Evolutionary conservation across 2,888 invertebrate species (phyloP).

Genomic region (Lepetodrilus schrolli): DNA sequence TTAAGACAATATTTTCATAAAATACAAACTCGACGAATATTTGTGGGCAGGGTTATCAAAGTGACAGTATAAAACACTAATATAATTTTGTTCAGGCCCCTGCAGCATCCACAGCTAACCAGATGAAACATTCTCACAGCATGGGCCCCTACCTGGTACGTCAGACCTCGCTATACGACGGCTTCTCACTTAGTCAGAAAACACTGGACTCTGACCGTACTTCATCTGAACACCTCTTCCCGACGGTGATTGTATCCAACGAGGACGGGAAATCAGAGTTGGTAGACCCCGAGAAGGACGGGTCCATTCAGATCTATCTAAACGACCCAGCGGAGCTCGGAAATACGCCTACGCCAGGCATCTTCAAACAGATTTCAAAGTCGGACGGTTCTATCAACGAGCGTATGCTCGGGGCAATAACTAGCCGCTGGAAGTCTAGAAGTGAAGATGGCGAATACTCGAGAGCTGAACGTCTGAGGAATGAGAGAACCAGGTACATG

Average conservation of each 20-base stretch:
- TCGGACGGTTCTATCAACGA: background rate
- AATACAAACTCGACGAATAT: too few relatives aligned
- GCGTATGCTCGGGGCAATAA: background rate
- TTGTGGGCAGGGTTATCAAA: too few relatives aligned
- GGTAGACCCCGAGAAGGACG: background rate
- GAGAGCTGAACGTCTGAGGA: background rate
- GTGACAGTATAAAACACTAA: too few relatives aligned
- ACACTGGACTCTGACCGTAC: background rate
- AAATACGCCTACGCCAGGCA: too few relatives aligned
- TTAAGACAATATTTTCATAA: too few relatives aligned
- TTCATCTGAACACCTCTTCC: background rate
- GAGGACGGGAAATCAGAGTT: background rate
- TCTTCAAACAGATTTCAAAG: background rate
- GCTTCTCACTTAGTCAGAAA: background rate
- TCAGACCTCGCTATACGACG: constrained; percentile 22
- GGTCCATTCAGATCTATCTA: constrained; percentile 33
- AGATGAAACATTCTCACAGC: constrained; percentile 36
- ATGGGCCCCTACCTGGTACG: constrained; percentile 14
- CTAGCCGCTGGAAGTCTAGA: background rate
- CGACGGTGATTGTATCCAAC: constrained; percentile 3
- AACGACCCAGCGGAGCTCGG: constrained; percentile 32
- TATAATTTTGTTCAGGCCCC: too few relatives aligned
- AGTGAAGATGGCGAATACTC: background rate
- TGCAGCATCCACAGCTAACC: background rate
- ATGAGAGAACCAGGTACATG: background rate